phyloP scores from a whole-genome alignment of 2,797 vertebrate genomes.

The Yasuhikotakia modesta region DNA sequence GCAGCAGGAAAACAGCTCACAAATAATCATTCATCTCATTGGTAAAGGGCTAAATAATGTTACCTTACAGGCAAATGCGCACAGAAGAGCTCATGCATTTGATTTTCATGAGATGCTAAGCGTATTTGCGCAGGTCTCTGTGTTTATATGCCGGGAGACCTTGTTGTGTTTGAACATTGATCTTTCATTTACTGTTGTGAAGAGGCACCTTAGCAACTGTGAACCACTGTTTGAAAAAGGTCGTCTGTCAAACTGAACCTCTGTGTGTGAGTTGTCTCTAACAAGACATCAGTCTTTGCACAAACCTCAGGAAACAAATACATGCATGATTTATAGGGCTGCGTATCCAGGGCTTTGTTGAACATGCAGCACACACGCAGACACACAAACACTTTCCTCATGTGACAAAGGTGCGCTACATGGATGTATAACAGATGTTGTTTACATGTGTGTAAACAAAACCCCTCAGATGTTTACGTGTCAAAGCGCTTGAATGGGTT shows the following conservation, averaged over 20 bases:
- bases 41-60: conserved; percentile 9
- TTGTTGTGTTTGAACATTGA: conserved; percentile 25
- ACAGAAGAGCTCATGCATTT: neutral
- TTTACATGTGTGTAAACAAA: no score
- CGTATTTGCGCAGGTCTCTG: neutral
- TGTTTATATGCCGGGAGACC: neutral
- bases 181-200: conserved; percentile 40
- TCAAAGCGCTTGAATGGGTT: neutral
- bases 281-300: conserved; percentile 27
- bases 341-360: conserved; percentile 27
- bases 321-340: conserved; percentile 42
- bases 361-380: conserved; percentile 2
- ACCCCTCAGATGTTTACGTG: neutral
- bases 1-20: neutral
- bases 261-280: conserved; percentile 8
- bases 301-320: conserved; percentile 36
- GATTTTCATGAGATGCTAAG: conserved; percentile 24
- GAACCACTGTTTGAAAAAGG: conserved; percentile 37
- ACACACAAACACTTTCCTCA: neutral
- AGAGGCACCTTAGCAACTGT: conserved; percentile 7
- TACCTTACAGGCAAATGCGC: conserved; percentile 8
- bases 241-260: conserved; percentile 32
- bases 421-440: neutral
- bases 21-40: conserved; percentile 27
- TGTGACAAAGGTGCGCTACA: neutral